Percentiles rank a stretch among this genome's conserved stretches.
Conservation (phyloP, 2,113 vertebrate genomes). For the Casuarius casuarius region DNA sequence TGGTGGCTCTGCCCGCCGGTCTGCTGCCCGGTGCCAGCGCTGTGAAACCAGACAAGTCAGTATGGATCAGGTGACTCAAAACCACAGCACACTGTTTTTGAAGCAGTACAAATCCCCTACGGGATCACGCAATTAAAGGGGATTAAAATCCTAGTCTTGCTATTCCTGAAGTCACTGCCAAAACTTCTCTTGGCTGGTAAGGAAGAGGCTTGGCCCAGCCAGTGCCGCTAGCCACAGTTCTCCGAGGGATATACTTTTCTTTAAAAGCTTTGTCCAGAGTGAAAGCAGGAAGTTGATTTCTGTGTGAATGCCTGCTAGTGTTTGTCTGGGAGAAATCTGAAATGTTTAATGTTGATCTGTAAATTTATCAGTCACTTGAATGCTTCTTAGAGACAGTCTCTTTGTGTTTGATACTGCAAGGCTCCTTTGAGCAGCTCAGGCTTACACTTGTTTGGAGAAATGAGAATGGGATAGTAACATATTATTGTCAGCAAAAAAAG, state of each 20-base stretch:
- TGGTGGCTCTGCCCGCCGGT: conserved; percentile 50
- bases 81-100: conserved; percentile 62
- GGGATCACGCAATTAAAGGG: conserved; percentile 51
- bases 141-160: conserved; percentile 50
- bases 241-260: conserved; percentile 42
- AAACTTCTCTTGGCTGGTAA: conserved; percentile 15
- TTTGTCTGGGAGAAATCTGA: conserved; percentile 26
- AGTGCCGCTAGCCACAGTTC: conserved; percentile 29
- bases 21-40: conserved; percentile 37
- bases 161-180: conserved; percentile 42
- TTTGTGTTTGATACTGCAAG: background rate
- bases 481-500: background rate
- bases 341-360: conserved; percentile 34
- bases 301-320: conserved; percentile 12
- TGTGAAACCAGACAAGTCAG: conserved; percentile 67
- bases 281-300: conserved; percentile 44
- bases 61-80: conserved; percentile 65
- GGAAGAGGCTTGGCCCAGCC: background rate
- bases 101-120: conserved; percentile 65
- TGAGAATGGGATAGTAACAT: background rate
- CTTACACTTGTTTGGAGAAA: background rate
- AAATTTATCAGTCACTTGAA: background rate
- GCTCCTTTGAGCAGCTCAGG: background rate
- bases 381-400: background rate
- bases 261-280: conserved; percentile 26